phyloP scores from a whole-genome alignment of 2,113 vertebrate species.

The Cathartes aura region DNA sequence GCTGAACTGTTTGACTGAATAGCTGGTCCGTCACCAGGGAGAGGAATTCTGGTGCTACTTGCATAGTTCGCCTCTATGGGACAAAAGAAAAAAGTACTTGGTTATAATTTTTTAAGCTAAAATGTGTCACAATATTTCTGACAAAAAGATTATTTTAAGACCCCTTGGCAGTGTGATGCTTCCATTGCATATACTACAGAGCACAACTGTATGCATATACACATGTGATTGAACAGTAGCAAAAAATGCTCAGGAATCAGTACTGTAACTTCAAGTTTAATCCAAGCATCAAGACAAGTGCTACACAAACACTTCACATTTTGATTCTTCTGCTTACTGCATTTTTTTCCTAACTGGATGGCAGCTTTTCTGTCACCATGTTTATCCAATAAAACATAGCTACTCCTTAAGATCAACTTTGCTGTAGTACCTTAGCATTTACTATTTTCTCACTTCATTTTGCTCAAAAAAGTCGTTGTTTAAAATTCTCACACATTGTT shows the following conservation, averaged over 20 bases:
- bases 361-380: neutral
- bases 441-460: neutral
- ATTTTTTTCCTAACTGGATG: neutral
- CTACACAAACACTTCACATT: neutral
- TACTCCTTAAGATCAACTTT: neutral
- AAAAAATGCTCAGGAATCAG: neutral
- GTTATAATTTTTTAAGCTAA: neutral
- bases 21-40: slow-evolving; percentile 92
- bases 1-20: slow-evolving; percentile 86
- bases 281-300: neutral
- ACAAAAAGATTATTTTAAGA: neutral
- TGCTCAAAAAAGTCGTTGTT: neutral
- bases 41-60: slow-evolving; percentile 90
- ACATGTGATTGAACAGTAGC: neutral
- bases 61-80: slow-evolving; percentile 95
- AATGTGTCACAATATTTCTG: neutral
- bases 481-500: neutral
- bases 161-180: neutral
- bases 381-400: neutral
- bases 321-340: neutral
- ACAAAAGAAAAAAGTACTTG: neutral
- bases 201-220: neutral
- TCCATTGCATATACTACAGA: neutral
- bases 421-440: neutral
- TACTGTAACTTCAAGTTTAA: neutral